These are phyloP conservation scores for Psittacula cyanocephala DNA, from an alignment of 2,113 vertebrate species.

Conservation along the genomic window DNA sequence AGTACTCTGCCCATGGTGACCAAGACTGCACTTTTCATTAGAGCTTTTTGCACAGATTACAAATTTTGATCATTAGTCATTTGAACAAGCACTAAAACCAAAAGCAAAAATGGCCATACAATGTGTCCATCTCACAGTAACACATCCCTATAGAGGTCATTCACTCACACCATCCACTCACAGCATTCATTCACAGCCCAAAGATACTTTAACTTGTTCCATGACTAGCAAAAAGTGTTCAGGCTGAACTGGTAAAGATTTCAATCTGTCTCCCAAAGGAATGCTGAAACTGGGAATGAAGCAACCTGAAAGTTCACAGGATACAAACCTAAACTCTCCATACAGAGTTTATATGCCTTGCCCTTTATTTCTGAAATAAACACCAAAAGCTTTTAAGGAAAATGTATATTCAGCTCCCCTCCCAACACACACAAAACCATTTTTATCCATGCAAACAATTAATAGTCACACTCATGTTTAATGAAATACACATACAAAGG, in stretches of 20 bases:
- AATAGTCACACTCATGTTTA: neutral
- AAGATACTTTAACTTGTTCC: neutral
- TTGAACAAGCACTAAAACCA: neutral
- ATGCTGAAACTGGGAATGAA: neutral
- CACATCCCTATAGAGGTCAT: neutral
- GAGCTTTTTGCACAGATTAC: neutral
- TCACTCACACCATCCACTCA: neutral
- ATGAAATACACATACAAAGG: neutral
- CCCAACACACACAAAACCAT: neutral
- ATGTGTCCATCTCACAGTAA: neutral
- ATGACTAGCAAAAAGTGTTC: neutral
- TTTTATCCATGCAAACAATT: neutral
- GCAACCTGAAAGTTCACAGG: neutral
- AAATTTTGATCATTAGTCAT: neutral
- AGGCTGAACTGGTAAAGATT: neutral
- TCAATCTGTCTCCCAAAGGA: neutral
- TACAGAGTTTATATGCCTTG: neutral
- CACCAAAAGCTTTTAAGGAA: neutral
- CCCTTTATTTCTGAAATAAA: neutral
- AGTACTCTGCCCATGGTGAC: neutral
- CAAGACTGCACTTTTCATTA: neutral
- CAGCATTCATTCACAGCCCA: neutral
- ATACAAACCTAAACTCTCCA: neutral
- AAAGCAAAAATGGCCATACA: neutral
- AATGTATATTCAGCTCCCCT: neutral